These are phyloP conservation scores for Chelmon rostratus DNA, from an alignment of 2,797 vertebrate species.

Conservation along the genomic window DNA sequence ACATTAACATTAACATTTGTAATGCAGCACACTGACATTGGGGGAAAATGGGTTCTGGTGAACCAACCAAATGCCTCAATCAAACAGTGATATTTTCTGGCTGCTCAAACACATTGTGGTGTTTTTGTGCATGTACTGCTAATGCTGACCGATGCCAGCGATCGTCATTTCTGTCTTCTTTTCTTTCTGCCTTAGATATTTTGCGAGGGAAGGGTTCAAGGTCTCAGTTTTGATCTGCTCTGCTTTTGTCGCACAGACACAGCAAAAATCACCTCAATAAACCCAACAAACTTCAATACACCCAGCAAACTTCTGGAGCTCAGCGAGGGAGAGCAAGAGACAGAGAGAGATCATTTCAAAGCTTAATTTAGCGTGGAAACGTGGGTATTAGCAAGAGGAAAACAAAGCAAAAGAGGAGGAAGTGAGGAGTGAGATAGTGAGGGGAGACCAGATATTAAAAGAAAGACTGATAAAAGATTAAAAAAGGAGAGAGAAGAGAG, in stretches of 20 bases:
- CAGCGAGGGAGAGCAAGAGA: constrained; percentile 1
- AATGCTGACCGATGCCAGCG: neutral
- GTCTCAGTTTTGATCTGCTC: constrained; percentile 29
- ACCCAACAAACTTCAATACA: constrained; percentile 39
- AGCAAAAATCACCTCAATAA: constrained; percentile 21
- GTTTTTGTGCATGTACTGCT: neutral
- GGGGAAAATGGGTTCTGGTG: neutral
- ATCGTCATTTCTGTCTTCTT: neutral
- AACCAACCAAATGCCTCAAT: neutral
- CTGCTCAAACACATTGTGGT: neutral
- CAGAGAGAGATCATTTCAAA: constrained; percentile 25
- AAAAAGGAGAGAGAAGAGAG: constrained; percentile 36
- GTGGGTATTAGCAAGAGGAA: constrained; percentile 31
- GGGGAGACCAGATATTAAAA: constrained; percentile 52
- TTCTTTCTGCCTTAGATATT: constrained; percentile 21
- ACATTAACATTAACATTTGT: neutral
- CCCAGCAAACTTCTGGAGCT: constrained; percentile 34
- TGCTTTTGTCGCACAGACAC: constrained; percentile 5
- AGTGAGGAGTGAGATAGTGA: constrained; percentile 42
- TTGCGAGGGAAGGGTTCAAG: constrained; percentile 9
- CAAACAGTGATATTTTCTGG: neutral
- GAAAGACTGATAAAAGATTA: constrained; percentile 32
- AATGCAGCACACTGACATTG: neutral
- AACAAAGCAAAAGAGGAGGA: constrained; percentile 59
- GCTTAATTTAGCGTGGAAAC: constrained; percentile 39